Evolutionary conservation across 2,888 invertebrate genomes (phyloP).

Genomic region (Polymixis lichenea): DNA sequence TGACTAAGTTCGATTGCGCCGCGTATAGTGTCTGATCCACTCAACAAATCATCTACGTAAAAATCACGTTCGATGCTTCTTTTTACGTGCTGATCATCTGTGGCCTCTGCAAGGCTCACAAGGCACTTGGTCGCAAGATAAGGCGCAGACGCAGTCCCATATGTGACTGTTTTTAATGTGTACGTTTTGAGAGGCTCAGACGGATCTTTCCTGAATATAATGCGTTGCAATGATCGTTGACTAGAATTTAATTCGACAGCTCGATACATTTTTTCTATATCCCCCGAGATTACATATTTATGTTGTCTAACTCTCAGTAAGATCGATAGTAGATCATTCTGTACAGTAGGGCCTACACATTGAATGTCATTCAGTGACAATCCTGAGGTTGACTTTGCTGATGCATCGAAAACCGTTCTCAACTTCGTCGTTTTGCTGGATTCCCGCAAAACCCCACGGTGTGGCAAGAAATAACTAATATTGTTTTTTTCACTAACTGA

Average conservation of each 20-base stretch:
- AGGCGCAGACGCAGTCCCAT: no score
- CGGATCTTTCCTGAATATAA: not conserved
- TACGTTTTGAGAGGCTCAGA: constrained; percentile 2
- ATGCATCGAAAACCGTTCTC: constrained; percentile 3
- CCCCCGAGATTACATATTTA: constrained; percentile 8
- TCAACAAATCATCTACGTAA: no score
- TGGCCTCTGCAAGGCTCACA: no score
- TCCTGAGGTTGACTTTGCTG: not conserved
- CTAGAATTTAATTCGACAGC: not conserved
- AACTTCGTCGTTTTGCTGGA: not conserved
- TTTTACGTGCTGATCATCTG: no score
- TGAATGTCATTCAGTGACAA: constrained; percentile 1
- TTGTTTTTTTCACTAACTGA: not conserved
- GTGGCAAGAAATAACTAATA: not conserved
- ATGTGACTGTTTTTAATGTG: not conserved
- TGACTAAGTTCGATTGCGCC: no score
- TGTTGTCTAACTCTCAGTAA: not conserved
- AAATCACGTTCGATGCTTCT: no score
- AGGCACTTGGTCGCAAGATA: no score
- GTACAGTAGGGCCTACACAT: not conserved
- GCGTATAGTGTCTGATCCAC: no score
- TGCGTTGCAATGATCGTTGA: not conserved
- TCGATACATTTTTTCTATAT: constrained; percentile 15
- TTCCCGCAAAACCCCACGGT: constrained; percentile 6
- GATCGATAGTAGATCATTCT: no score